Evolutionary conservation across 1,140 invertebrate genomes (phyloP).

Genomic region (Wasmannia auropunctata): DNA sequence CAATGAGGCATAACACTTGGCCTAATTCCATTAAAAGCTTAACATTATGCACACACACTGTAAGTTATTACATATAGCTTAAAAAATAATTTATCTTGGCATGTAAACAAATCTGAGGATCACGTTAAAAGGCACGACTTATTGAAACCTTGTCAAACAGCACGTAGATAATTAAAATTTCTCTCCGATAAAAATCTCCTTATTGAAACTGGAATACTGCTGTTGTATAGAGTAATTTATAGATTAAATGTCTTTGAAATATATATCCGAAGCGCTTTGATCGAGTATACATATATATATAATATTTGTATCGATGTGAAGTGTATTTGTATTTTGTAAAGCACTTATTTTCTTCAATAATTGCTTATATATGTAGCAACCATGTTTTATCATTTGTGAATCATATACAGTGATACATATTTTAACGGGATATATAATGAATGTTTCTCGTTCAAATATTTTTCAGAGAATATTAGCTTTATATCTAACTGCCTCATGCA

Average conservation of each 20-base stretch:
- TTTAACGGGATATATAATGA: conserved; percentile 34
- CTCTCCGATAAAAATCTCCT: conserved; percentile 37
- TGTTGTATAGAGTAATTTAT: conserved; percentile 51
- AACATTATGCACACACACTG: conserved; percentile 65
- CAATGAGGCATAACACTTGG: not conserved
- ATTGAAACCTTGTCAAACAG: conserved; percentile 80
- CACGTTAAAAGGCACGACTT: conserved; percentile 81
- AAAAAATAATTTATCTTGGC: conserved; percentile 77
- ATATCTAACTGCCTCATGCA: not conserved
- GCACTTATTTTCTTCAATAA: conserved; percentile 68
- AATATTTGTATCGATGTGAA: conserved; percentile 40
- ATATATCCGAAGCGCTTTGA: conserved; percentile 59
- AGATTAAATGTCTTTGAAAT: conserved; percentile 57
- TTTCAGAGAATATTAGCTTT: conserved; percentile 5
- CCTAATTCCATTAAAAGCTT: conserved; percentile 64
- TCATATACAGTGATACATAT: conserved; percentile 39
- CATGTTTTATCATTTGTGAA: conserved; percentile 44
- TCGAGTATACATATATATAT: conserved; percentile 47
- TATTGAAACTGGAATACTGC: conserved; percentile 37
- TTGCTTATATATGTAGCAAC: conserved; percentile 68
- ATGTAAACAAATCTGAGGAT: conserved; percentile 76
- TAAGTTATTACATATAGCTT: conserved; percentile 55
- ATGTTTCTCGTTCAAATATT: conserved; percentile 34
- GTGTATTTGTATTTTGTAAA: conserved; percentile 47
- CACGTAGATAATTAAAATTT: conserved; percentile 77